Base-by-base conservation (phyloP, 92 coral and sea anemone genomes). In the Heteractis magnifica region DNA sequence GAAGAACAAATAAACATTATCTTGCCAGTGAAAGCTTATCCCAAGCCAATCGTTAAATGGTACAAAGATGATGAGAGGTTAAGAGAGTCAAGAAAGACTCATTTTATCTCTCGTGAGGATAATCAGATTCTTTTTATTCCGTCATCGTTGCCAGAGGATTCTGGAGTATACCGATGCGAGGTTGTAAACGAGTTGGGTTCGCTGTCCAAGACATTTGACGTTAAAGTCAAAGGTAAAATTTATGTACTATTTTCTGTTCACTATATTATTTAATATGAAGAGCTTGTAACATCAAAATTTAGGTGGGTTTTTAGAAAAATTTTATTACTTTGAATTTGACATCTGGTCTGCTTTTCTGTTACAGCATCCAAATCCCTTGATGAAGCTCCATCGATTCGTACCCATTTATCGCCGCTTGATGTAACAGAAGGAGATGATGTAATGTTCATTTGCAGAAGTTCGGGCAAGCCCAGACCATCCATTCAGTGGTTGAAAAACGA, bases 121-220 rank as follows among this genome's bases (percentile, higher is more conserved):
- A 89, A 89, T 56, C 86, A 90, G 51, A 90, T 88, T 18, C 91
- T 97, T 72, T 81, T 90, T 65, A 94, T 94, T 81, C 92, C 88
- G 15, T 90, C 91, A 10, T 71, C 92, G 9, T 86, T 87, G 59
- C 59, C 80, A 10, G 90, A 86, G 0, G 97, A 97, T 87, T 83
- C 97, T 62, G 99, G 98, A 34, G 89, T 89, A 65, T 97, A 97
- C 81, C 91, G 88, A 77, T 97, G 99, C 78, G 95, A 85, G 83
- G 99, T 95, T 0, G 89, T 85, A 19, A 92, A 88, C 49, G 90
- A 89, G 51, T 87, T 91, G 74, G 99, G 99, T 5, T 85, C 94
- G 16, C 86, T 82, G 49, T 85, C 97, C 73, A 87, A 90, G 80
- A 87, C 87, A 26, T 96, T 94, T 79, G 93, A 92, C 87, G 92